Conservation (phyloP, 2,113 vertebrate species). For the Propithecus coquereli region DNA sequence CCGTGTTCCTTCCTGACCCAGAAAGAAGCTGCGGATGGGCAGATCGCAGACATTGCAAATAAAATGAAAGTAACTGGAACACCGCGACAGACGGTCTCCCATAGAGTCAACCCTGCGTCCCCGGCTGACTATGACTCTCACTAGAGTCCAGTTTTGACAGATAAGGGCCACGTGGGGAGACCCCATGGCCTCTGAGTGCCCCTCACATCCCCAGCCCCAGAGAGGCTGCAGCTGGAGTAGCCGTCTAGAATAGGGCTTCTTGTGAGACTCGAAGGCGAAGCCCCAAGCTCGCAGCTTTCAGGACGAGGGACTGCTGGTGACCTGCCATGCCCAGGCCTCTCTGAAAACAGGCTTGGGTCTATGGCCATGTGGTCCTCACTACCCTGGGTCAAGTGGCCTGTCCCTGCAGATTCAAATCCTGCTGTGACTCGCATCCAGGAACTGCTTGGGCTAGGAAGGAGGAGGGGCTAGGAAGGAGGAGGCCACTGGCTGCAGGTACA, state of each 20-base stretch:
- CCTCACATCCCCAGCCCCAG: neutral
- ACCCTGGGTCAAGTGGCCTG: neutral
- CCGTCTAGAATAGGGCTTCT: neutral
- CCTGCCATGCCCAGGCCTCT: accelerated
- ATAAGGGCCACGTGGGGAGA: accelerated
- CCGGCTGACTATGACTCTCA: neutral
- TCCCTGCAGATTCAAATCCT: neutral
- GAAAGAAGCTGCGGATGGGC: neutral
- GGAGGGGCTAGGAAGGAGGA: neutral
- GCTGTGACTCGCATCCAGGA: neutral
- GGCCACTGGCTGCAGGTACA: accelerated
- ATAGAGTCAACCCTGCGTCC: neutral
- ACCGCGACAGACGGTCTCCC: neutral
- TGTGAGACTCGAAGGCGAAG: neutral
- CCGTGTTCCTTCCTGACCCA: neutral
- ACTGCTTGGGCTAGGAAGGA: neutral
- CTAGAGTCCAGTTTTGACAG: neutral
- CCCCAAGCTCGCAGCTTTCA: neutral
- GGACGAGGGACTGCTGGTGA: neutral
- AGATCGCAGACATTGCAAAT: neutral
- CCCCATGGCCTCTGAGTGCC: neutral
- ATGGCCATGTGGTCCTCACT: accelerated
- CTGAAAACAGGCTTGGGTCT: accelerated
- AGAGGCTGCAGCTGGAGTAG: too few species aligned
- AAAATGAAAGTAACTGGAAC: neutral